These are phyloP conservation scores for Chalcis sispes DNA, from an alignment of 2,888 invertebrate genomes.

Conservation along the genomic window DNA sequence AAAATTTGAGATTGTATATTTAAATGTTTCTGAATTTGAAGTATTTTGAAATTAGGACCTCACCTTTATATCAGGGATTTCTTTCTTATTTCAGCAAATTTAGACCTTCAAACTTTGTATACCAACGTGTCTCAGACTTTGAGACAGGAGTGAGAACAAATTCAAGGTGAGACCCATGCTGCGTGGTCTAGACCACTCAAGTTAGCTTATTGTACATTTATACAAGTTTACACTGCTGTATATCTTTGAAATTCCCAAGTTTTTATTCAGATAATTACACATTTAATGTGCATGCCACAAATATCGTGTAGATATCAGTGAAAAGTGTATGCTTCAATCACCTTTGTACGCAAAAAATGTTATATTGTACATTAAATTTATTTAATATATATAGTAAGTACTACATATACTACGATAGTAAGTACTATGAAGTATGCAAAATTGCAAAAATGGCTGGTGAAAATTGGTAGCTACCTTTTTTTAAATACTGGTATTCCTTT, in stretches of 20 bases:
- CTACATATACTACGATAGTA: slow-evolving; percentile 54
- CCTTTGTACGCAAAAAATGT: slow-evolving; percentile 59
- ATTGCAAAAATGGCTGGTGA: slow-evolving; percentile 56
- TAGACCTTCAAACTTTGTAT: slow-evolving; percentile 78
- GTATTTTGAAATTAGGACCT: slow-evolving; percentile 57
- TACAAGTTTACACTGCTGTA: slow-evolving; percentile 71
- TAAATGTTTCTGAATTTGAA: slow-evolving; percentile 41
- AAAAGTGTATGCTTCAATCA: slow-evolving; percentile 69
- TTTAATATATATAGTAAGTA: slow-evolving; percentile 54
- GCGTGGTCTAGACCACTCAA: slow-evolving; percentile 72
- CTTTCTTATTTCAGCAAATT: slow-evolving; percentile 80
- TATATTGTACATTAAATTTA: slow-evolving; percentile 35
- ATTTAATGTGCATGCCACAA: slow-evolving; percentile 71
- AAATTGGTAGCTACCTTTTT: slow-evolving; percentile 56
- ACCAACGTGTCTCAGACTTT: slow-evolving; percentile 80
- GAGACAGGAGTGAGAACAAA: slow-evolving; percentile 78
- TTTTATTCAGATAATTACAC: slow-evolving; percentile 60
- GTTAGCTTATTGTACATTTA: slow-evolving; percentile 71
- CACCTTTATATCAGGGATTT: slow-evolving; percentile 73
- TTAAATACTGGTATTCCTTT: slow-evolving; percentile 24
- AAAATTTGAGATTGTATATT: background rate
- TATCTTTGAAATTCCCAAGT: slow-evolving; percentile 62
- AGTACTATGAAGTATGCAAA: slow-evolving; percentile 51
- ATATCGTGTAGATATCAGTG: slow-evolving; percentile 70
- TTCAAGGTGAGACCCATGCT: slow-evolving; percentile 78